Evolutionary conservation across 1,140 invertebrate genomes (phyloP).

Genomic region (Monochamus saltuarius): DNA sequence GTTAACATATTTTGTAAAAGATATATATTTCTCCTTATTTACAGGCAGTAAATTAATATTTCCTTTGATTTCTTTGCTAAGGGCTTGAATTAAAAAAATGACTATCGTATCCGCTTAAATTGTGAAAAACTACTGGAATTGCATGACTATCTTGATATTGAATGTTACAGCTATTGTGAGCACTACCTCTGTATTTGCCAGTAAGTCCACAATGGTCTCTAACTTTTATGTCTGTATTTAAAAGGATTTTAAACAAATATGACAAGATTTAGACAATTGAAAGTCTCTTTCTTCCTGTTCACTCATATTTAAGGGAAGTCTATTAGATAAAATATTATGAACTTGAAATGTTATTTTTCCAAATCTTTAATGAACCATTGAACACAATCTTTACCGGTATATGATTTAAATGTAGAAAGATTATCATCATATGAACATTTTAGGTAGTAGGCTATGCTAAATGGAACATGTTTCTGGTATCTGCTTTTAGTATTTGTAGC

Average conservation of each 20-base stretch:
- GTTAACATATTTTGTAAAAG: conserved; percentile 21
- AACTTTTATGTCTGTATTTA: conserved; percentile 26
- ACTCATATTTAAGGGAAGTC: conserved; percentile 22
- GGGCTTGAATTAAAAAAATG: conserved; percentile 25
- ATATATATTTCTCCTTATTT: conserved; percentile 29
- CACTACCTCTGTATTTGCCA: conserved; percentile 39
- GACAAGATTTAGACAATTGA: conserved; percentile 24
- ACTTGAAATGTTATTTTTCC: conserved; percentile 26
- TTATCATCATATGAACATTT: conserved; percentile 24
- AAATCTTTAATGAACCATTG: conserved; percentile 25
- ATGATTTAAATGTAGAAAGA: conserved; percentile 40
- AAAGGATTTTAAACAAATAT: conserved; percentile 38
- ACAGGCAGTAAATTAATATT: conserved; percentile 21
- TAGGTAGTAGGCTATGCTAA: conserved; percentile 25
- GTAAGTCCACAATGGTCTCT: conserved; percentile 35
- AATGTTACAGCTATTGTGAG: conserved; percentile 47
- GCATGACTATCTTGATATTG: conserved; percentile 36
- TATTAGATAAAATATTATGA: conserved; percentile 26
- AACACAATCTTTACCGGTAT: conserved; percentile 24
- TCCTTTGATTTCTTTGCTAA: conserved; percentile 18
- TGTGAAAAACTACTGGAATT: conserved; percentile 31
- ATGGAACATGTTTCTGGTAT: conserved; percentile 44
- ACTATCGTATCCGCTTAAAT: conserved; percentile 24
- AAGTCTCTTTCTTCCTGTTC: conserved; percentile 3
- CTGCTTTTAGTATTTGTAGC: conserved; percentile 1